These are phyloP conservation scores for Drosophila conformis DNA, from an alignment of 2,888 invertebrate species.

Conservation along the genomic window DNA sequence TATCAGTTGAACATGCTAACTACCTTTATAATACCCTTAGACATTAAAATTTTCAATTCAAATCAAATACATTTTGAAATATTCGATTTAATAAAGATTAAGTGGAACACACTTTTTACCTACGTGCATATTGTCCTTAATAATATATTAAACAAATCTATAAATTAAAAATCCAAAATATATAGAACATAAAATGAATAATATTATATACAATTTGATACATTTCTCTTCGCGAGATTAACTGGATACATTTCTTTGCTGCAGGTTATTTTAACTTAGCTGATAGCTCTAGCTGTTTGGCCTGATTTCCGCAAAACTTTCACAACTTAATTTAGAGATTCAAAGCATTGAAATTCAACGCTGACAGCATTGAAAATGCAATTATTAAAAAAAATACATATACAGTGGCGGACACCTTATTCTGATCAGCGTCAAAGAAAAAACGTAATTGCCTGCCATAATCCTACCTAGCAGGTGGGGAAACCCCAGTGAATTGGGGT, in stretches of 20 bases:
- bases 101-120: background rate
- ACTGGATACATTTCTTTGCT: background rate
- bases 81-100: background rate
- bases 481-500: no score
- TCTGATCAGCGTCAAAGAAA: no score
- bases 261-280: background rate
- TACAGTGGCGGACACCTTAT: no score
- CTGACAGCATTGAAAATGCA: background rate
- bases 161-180: background rate
- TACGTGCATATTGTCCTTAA: background rate
- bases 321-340: conserved; percentile 1
- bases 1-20: background rate
- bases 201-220: background rate
- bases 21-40: no score
- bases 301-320: background rate
- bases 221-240: no score
- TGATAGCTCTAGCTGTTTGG: no score
- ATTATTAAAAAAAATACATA: background rate
- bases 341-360: background rate
- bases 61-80: background rate
- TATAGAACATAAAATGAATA: background rate
- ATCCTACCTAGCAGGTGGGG: no score
- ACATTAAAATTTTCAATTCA: background rate
- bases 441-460: no score
- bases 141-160: background rate